Percentiles rank a stretch among this genome's conserved stretches.
Conservation (phyloP, 2,113 vertebrate species). For the Ahaetulla prasina region DNA sequence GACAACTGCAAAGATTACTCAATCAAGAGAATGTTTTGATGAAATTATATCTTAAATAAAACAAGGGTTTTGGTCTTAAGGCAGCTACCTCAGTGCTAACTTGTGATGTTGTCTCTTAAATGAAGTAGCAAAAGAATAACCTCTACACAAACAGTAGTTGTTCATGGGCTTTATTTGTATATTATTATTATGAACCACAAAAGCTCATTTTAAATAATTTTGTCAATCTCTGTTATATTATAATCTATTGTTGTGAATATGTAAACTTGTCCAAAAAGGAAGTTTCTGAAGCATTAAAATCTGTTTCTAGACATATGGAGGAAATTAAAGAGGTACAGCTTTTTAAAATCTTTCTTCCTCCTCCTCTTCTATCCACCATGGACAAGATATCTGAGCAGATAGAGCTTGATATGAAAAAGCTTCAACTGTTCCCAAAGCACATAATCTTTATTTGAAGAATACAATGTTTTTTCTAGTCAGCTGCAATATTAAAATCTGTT, state of each 20-base stretch:
- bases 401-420: neutral
- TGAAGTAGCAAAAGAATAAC: neutral
- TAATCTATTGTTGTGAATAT: neutral
- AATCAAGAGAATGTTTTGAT: neutral
- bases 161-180: neutral
- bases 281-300: neutral
- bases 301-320: neutral
- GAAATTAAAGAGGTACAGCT: neutral
- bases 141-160: neutral
- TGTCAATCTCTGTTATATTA: neutral
- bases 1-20: neutral
- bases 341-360: neutral
- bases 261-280: neutral
- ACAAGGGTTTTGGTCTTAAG: neutral
- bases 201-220: neutral
- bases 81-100: neutral
- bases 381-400: neutral
- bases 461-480: neutral
- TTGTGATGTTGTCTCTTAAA: neutral
- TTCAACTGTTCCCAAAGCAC: neutral
- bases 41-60: neutral
- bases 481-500: neutral
- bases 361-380: neutral
- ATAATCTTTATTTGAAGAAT: neutral
- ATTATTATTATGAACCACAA: neutral